phyloP scores from a whole-genome alignment of 2,797 vertebrate species.

The Liparis tanakae region DNA sequence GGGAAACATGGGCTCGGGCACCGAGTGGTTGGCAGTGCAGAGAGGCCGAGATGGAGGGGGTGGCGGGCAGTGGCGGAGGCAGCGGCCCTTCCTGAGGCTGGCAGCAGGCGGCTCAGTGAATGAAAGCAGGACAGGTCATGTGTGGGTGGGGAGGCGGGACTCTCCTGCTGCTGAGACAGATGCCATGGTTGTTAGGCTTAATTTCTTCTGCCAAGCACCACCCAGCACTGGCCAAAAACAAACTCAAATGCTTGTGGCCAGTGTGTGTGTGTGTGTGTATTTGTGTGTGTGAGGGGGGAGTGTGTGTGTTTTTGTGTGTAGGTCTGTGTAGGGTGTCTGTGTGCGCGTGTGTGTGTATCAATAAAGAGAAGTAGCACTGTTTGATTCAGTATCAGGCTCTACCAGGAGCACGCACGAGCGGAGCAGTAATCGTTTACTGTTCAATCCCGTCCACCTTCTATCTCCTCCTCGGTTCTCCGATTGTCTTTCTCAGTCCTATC shows the following conservation, averaged over 20 bases:
- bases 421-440: slow-evolving; percentile 68
- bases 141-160: slow-evolving; percentile 83
- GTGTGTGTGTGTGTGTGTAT: slow-evolving; percentile 53
- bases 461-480: slow-evolving; percentile 56
- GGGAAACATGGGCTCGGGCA: slow-evolving; percentile 63
- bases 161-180: slow-evolving; percentile 86
- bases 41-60: slow-evolving; percentile 45
- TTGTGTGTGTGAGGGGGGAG: slow-evolving; percentile 19
- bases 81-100: slow-evolving; percentile 75
- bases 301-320: slow-evolving; percentile 47
- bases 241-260: slow-evolving; percentile 75
- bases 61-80: slow-evolving; percentile 64
- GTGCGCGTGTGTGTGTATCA: slow-evolving; percentile 50
- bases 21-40: slow-evolving; percentile 69
- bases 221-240: slow-evolving; percentile 78
- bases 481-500: slow-evolving; percentile 57
- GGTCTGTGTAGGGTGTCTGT: slow-evolving; percentile 37
- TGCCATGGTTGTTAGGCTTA: slow-evolving; percentile 84
- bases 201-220: slow-evolving; percentile 80
- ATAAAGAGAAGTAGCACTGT: slow-evolving; percentile 70
- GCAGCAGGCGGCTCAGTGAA: slow-evolving; percentile 78
- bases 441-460: slow-evolving; percentile 60
- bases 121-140: slow-evolving; percentile 80
- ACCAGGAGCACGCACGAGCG: slow-evolving; percentile 70
- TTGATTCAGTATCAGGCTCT: slow-evolving; percentile 74